Evolutionary conservation across 2,797 vertebrate species (phyloP).

Genomic region (Clamator glandarius): DNA sequence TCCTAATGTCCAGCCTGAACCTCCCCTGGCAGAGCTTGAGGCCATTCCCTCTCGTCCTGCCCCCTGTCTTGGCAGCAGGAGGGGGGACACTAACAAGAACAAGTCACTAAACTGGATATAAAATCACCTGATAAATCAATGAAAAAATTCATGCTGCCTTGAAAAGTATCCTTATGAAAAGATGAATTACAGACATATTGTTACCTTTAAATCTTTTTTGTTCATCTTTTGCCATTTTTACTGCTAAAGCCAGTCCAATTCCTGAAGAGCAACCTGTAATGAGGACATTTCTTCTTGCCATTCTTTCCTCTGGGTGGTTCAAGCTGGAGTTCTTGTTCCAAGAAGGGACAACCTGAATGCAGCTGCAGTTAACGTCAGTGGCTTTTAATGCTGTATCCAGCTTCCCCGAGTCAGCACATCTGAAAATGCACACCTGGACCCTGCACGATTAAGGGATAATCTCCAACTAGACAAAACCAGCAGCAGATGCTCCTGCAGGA

Average conservation of each 20-base stretch:
- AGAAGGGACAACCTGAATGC: not conserved
- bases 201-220: conserved; percentile 92
- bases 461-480: conserved; percentile 42
- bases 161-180: not conserved
- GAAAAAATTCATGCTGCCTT: not conserved
- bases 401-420: conserved; percentile 80
- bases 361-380: conserved; percentile 8
- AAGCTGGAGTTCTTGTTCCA: not conserved
- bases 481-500: conserved; percentile 45
- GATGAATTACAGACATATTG: not conserved
- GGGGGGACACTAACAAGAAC: not conserved
- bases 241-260: conserved; percentile 86
- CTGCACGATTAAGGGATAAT: conserved; percentile 76
- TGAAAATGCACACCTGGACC: conserved; percentile 66
- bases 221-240: conserved; percentile 84
- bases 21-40: no score
- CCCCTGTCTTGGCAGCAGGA: not conserved
- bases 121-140: not conserved
- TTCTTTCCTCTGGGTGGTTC: conserved; percentile 31
- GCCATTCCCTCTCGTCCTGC: no score
- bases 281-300: conserved; percentile 87
- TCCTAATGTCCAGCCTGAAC: no score
- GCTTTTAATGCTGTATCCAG: conserved; percentile 64
- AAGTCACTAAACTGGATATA: not conserved
- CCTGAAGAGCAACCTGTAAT: conserved; percentile 91